These are phyloP conservation scores for Phoronis australis DNA, from an alignment of 2,888 invertebrate genomes.

Conservation along the genomic window DNA sequence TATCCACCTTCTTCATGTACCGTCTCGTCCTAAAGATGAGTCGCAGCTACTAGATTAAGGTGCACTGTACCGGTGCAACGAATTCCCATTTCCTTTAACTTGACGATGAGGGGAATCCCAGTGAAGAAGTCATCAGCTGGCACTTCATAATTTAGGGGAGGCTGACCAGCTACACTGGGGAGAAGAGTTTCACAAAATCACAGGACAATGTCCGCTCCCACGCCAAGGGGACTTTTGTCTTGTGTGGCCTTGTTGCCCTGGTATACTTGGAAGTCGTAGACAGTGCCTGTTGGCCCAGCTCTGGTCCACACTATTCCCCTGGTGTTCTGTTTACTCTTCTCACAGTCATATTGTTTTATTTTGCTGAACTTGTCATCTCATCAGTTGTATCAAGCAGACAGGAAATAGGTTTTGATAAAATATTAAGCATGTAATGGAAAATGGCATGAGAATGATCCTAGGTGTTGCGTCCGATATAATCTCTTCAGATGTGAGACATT, in stretches of 20 bases:
- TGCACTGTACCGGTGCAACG: slow-evolving; percentile 12
- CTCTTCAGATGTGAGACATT: too few species aligned
- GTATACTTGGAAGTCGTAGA: background rate
- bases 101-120: slow-evolving; percentile 4
- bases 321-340: background rate
- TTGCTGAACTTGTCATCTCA: background rate
- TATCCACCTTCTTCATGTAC: background rate
- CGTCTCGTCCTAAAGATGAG: background rate
- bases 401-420: too few species aligned
- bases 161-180: background rate
- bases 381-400: too few species aligned
- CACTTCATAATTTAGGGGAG: slow-evolving; percentile 11
- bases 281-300: background rate
- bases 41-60: background rate
- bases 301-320: background rate
- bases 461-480: too few species aligned
- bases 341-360: background rate
- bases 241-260: background rate
- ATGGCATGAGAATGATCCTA: too few species aligned
- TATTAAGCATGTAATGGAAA: too few species aligned
- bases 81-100: slow-evolving; percentile 7
- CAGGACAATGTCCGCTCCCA: background rate
- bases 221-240: background rate
- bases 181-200: background rate
- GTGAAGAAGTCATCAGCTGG: slow-evolving; percentile 15